phyloP scores from a whole-genome alignment of 2,888 invertebrate genomes.

The Thera obeliscata region DNA sequence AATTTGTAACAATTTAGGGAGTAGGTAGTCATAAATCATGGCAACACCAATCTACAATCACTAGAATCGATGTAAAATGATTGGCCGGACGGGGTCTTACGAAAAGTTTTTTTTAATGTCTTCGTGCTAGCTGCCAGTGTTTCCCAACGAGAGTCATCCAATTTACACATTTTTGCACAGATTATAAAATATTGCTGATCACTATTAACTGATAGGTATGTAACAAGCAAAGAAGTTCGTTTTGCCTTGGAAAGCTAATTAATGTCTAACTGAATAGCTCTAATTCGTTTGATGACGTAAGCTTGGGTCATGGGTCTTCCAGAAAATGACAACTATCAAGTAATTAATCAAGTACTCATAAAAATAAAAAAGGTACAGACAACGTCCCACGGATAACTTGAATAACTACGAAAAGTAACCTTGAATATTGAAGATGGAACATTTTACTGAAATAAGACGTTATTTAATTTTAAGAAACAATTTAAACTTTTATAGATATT shows the following conservation, averaged over 20 bases:
- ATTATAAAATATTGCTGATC: constrained; percentile 36
- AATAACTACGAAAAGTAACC: too few relatives aligned
- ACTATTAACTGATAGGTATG: not conserved
- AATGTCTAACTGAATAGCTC: not conserved
- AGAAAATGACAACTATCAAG: too few relatives aligned
- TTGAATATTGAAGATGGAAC: too few relatives aligned
- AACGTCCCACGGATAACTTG: too few relatives aligned
- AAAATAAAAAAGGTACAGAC: too few relatives aligned
- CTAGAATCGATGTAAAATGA: constrained; percentile 47
- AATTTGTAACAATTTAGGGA: not conserved
- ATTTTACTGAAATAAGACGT: too few relatives aligned
- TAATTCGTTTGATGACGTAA: not conserved
- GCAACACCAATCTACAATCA: constrained; percentile 45
- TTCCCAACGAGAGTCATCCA: constrained; percentile 37
- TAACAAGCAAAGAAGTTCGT: not conserved
- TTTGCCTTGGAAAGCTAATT: not conserved
- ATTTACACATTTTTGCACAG: constrained; percentile 37
- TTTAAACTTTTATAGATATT: too few relatives aligned
- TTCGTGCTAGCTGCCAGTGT: constrained; percentile 39
- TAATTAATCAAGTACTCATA: too few relatives aligned
- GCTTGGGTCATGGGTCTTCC: too few relatives aligned
- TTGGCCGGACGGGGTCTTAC: constrained; percentile 50
- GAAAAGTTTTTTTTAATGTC: constrained; percentile 53
- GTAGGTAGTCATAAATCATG: constrained; percentile 16
- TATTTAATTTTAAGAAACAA: too few relatives aligned